Conservation (phyloP, 2,113 vertebrate genomes). For the Phalacrocorax pelagicus region DNA sequence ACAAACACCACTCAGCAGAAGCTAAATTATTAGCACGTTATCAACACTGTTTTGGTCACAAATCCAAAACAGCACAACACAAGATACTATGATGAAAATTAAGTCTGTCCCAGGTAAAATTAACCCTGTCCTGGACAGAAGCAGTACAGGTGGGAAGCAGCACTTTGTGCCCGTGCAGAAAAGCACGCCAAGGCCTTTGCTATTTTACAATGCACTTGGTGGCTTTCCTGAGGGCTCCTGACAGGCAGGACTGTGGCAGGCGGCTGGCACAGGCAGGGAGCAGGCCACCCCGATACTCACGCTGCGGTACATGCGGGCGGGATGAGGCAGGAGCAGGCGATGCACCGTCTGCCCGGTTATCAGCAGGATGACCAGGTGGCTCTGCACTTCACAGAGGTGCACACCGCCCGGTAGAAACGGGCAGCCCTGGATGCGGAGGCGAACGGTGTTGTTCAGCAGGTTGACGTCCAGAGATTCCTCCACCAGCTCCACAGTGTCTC, state of each 20-base stretch:
- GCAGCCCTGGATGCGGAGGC: constrained; percentile 83
- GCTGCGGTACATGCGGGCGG: constrained; percentile 86
- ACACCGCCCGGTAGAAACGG: constrained; percentile 85
- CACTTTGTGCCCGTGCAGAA: neutral
- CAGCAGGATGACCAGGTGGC: constrained; percentile 84
- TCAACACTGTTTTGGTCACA: neutral
- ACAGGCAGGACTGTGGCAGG: fast-evolving
- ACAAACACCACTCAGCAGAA: neutral
- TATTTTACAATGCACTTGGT: fast-evolving
- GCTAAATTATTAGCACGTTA: fast-evolving
- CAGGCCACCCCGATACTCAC: constrained; percentile 74
- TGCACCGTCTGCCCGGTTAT: constrained; percentile 88
- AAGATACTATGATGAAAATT: neutral
- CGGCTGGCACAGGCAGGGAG: fast-evolving
- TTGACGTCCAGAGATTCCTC: constrained; percentile 90
- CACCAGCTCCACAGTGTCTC: constrained; percentile 84
- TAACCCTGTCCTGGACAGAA: neutral
- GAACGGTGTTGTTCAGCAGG: constrained; percentile 85
- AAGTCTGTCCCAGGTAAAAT: no score
- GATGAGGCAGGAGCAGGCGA: constrained; percentile 88
- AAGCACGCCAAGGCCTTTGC: neutral
- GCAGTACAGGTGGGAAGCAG: neutral
- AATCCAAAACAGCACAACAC: neutral
- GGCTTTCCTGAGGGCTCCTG: fast-evolving
- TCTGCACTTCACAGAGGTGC: constrained; percentile 85